phyloP scores from a whole-genome alignment of 1,140 invertebrate genomes.

The Planococcus citri region DNA sequence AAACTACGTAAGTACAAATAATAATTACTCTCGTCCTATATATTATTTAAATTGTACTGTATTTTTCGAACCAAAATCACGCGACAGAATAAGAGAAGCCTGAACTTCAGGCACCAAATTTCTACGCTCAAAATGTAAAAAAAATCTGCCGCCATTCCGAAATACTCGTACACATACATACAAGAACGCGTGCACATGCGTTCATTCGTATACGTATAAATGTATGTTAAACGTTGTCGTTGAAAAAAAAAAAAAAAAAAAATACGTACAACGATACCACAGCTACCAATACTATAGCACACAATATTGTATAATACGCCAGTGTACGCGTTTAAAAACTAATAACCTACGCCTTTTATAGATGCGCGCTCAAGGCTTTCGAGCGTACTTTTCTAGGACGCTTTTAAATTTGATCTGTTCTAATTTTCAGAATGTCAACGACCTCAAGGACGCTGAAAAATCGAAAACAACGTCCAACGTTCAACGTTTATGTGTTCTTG shows the following conservation, averaged over 20 bases:
- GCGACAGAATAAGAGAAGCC: no score
- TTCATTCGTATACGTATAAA: no score
- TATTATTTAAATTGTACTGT: no score
- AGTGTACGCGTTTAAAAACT: neutral
- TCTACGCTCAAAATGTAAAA: no score
- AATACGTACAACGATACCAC: neutral
- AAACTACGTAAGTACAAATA: no score
- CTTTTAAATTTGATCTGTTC: conserved; percentile 7
- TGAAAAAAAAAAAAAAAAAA: neutral
- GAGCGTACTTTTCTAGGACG: neutral
- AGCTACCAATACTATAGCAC: neutral
- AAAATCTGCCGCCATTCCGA: neutral
- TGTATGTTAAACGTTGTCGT: no score
- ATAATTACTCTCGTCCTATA: no score
- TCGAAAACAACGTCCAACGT: neutral
- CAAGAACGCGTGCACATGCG: neutral
- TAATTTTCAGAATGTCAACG: conserved; percentile 7
- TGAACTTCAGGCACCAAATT: no score
- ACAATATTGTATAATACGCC: neutral
- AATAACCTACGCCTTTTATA: conserved; percentile 7
- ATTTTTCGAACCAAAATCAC: no score
- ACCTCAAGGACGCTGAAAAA: conserved; percentile 6
- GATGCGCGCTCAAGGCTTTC: conserved; percentile 5
- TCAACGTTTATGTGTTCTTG: no score
- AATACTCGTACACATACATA: neutral